Conservation (phyloP, 2,113 vertebrate species). For the Phoenicopterus ruber region DNA sequence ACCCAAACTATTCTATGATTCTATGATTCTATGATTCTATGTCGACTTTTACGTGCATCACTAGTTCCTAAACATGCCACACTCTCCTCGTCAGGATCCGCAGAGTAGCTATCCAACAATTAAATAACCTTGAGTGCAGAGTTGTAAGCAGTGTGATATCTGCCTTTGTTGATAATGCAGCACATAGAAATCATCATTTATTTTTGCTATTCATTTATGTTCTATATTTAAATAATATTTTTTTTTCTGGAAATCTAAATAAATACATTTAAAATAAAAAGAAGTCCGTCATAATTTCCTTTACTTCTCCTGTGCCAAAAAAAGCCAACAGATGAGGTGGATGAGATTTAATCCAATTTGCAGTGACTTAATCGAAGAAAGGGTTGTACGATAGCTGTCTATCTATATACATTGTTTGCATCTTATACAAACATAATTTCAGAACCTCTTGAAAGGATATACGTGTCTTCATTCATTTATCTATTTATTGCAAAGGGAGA, state of each 20-base stretch:
- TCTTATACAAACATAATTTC: slow-evolving; percentile 6
- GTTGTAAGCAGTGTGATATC: neutral
- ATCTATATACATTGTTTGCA: neutral
- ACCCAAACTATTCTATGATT: too few relatives aligned
- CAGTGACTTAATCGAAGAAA: neutral
- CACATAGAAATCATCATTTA: neutral
- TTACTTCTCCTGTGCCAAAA: neutral
- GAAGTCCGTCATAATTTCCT: neutral
- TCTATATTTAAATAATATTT: neutral
- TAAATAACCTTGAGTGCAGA: neutral
- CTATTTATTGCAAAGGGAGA: neutral
- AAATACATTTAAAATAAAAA: neutral
- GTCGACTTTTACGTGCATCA: neutral
- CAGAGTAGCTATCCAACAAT: neutral
- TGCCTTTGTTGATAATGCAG: neutral
- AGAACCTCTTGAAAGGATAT: neutral
- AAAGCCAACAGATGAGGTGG: neutral
- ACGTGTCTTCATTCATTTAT: neutral
- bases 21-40: too few relatives aligned
- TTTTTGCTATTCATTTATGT: neutral
- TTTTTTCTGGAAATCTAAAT: neutral
- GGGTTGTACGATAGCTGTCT: neutral
- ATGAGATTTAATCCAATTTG: neutral
- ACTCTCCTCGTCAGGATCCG: neutral
- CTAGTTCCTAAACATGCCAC: neutral